These are phyloP conservation scores for Trichogramma pretiosum DNA, from an alignment of 1,140 invertebrate species.

Conservation along the genomic window DNA sequence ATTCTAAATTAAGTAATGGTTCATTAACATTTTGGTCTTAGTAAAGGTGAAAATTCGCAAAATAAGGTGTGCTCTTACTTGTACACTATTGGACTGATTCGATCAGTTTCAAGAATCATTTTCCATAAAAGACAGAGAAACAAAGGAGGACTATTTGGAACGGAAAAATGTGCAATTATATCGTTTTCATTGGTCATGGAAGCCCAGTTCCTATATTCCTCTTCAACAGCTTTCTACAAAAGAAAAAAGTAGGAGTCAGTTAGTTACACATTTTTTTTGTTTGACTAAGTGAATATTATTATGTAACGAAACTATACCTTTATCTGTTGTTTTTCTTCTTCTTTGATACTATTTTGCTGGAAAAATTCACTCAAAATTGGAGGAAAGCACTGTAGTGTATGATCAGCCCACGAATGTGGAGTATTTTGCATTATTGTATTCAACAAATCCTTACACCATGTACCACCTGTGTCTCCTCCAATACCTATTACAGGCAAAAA, in stretches of 20 bases:
- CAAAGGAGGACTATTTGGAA: constrained; percentile 76
- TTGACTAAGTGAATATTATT: background rate
- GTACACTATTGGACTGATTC: constrained; percentile 86
- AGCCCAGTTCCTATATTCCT: constrained; percentile 92
- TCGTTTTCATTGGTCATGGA: constrained; percentile 95
- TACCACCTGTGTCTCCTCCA: constrained; percentile 57
- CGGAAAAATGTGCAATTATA: constrained; percentile 89
- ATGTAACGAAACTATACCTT: constrained; percentile 54
- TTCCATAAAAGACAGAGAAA: constrained; percentile 92
- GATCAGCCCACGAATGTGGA: constrained; percentile 87
- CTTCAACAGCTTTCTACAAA: constrained; percentile 73
- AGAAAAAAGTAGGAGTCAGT: constrained; percentile 19
- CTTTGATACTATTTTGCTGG: constrained; percentile 68
- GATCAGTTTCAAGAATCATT: constrained; percentile 88
- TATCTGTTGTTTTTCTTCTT: constrained; percentile 82
- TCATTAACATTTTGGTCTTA: background rate
- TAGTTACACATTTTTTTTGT: too few species aligned
- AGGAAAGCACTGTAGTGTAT: constrained; percentile 87
- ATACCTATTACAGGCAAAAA: constrained; percentile 33
- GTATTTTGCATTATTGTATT: constrained; percentile 87
- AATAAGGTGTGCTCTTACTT: constrained; percentile 64
- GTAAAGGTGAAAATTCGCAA: too few species aligned
- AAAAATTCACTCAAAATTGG: constrained; percentile 81
- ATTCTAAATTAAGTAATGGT: too few species aligned
- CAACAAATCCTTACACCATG: constrained; percentile 85